Percentiles rank a stretch among this genome's conserved stretches.
These are phyloP conservation scores for Bovichtus variegatus DNA, from an alignment of 2,797 vertebrate genomes.

Conservation along the genomic window DNA sequence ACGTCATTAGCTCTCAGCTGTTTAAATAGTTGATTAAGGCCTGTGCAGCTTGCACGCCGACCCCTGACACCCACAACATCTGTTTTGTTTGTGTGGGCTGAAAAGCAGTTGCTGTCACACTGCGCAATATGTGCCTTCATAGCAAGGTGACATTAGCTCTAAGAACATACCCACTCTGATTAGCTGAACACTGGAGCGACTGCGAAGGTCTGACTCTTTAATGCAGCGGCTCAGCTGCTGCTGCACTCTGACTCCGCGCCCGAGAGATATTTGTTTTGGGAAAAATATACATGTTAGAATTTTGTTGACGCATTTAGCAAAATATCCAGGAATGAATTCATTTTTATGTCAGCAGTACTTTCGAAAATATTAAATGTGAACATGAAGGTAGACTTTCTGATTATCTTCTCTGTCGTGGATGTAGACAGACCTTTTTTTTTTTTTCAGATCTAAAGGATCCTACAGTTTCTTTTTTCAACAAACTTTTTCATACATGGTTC, in stretches of 20 bases:
- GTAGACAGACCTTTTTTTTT: background rate
- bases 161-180: constrained; percentile 44
- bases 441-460: background rate
- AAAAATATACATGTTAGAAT: background rate
- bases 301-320: background rate
- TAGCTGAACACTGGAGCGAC: constrained; percentile 34
- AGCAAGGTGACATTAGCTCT: constrained; percentile 75
- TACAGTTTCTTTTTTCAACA: background rate
- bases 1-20: constrained; percentile 65
- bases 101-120: constrained; percentile 64
- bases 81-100: constrained; percentile 73
- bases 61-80: constrained; percentile 74
- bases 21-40: constrained; percentile 74
- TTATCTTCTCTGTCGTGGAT: background rate
- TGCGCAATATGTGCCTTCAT: constrained; percentile 62
- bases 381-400: background rate
- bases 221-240: constrained; percentile 25
- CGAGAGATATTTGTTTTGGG: background rate
- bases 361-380: background rate
- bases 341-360: background rate
- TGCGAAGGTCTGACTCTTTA: constrained; percentile 33
- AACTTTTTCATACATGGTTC: background rate
- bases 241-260: constrained; percentile 21
- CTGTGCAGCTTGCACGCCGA: constrained; percentile 64
- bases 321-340: background rate